A percentile compares a stretch with the other conserved stretches of the same genome.
Evolutionary conservation across 2,113 vertebrate genomes (phyloP).

Genomic region (Marmota monax): DNA sequence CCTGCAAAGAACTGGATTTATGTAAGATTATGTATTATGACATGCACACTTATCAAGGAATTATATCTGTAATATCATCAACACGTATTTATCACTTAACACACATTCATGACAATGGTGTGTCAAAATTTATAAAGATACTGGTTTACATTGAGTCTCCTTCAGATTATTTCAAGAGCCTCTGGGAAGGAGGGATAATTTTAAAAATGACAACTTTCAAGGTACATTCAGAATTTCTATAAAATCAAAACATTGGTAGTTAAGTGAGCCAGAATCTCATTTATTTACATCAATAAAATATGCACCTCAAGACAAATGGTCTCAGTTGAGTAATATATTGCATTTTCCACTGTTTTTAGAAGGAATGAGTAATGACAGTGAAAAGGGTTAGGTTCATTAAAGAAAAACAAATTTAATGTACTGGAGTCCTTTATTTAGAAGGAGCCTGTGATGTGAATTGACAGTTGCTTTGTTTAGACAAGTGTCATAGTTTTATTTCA

Average conservation of each 20-base stretch:
- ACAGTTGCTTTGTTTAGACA: constrained; percentile 89
- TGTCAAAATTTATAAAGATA: not conserved
- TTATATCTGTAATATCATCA: not conserved
- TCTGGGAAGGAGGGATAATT: not conserved
- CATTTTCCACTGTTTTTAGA: constrained; percentile 85
- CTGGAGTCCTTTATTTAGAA: constrained; percentile 84
- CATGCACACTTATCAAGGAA: not conserved
- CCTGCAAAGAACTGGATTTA: not conserved
- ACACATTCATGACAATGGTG: not conserved
- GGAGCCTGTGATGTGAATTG: constrained; percentile 82
- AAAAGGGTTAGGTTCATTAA: constrained; percentile 85
- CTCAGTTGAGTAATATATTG: constrained; percentile 82
- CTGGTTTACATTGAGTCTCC: not conserved
- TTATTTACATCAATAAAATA: constrained; percentile 88
- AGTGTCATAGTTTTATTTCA: constrained; percentile 86
- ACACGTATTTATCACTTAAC: not conserved
- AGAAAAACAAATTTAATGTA: constrained; percentile 87
- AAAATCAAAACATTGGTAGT: constrained; percentile 84
- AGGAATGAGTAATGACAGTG: constrained; percentile 87
- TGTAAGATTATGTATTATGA: not conserved
- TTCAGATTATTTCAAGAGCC: not conserved
- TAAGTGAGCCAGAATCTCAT: constrained; percentile 80
- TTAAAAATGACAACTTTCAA: constrained; percentile 80
- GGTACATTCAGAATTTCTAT: constrained; percentile 79
- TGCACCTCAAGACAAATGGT: constrained; percentile 82